A percentile compares a stretch with the other conserved stretches of the same genome.
phyloP scores from a whole-genome alignment of 2,797 vertebrate genomes.

The Pristis pectinata region DNA sequence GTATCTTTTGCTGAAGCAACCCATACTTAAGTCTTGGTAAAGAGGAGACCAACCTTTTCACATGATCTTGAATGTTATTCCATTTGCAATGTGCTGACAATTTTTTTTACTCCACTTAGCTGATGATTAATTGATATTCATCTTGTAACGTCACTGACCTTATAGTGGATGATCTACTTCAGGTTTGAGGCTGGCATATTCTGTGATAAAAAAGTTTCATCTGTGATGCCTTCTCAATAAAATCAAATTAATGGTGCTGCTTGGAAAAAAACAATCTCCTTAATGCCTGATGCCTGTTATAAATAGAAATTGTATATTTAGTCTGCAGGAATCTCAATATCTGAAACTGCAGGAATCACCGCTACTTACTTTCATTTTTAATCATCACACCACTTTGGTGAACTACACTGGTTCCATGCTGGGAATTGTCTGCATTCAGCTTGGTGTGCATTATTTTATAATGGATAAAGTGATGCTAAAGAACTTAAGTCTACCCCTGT shows the following conservation, averaged over 20 bases:
- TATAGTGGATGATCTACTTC: neutral
- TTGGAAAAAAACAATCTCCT: neutral
- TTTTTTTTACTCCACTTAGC: neutral
- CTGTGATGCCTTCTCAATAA: neutral
- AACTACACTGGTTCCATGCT: too few species aligned
- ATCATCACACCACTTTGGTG: too few species aligned
- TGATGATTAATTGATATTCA: neutral
- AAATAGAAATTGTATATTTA: neutral
- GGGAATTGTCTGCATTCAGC: neutral
- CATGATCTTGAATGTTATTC: neutral
- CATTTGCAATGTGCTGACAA: neutral
- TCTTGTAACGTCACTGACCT: neutral
- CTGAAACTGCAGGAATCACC: neutral
- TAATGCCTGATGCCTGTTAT: constrained; percentile 27
- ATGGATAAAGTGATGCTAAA: neutral
- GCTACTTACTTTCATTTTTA: too few species aligned
- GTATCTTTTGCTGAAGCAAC: neutral
- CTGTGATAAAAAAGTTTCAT: neutral
- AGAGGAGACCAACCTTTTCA: neutral
- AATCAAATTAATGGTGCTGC: neutral
- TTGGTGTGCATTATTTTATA: neutral
- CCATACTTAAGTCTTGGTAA: neutral
- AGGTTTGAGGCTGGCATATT: neutral
- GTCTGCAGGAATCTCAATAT: constrained; percentile 3
- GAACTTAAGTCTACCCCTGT: neutral